Base-by-base conservation (phyloP, 1,140 invertebrate species). In the Planococcus citri region DNA sequence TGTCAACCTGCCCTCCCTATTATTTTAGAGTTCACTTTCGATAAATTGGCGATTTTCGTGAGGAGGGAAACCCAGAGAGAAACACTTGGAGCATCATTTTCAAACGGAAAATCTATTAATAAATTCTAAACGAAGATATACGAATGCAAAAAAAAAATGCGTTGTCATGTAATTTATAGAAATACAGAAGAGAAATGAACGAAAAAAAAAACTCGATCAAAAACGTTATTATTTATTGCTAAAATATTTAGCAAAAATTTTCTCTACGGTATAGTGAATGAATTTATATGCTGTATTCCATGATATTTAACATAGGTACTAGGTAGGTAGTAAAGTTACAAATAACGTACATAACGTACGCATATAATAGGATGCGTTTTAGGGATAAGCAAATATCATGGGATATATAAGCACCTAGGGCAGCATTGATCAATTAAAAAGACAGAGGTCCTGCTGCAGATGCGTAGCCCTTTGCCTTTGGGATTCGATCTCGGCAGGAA, bases 381-480 rank as follows among this genome's bases (percentile, higher is more conserved):
- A 51, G 41, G 41, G 41, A 51, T 51, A 20, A 51, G 41, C 41
- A 51, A 51, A 51, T 51, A 51, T 17, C 60, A 27, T 25, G 60
- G 60, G 60, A 64, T 20, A 64, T 9, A 64, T 17, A 6, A 14
- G 21, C 20, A 64, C 10, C 60, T 25, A 64, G 60, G 60, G 60
- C 60, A 64, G 60, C 60, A 64, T 64, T 64, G 60, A 64, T 64
- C 60, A 64, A 64, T 64, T 64, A 64, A 64, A 64, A 64, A 64
- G 60, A 64, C 60, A 64, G 60, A 64, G 60, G 60, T 64, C 60
- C 25, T 64, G 24, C 17, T 10, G 60, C 22, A 27, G 24, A 64
- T 64, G 60, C 60, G 60, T 25, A 17, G 6, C 20, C 22, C 60
- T 17, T 64, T 4, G 17, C 60, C 60, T 64, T 64, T 64, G 60